Base-by-base conservation (phyloP, 2,113 vertebrate species). In the Melospiza melodia region DNA sequence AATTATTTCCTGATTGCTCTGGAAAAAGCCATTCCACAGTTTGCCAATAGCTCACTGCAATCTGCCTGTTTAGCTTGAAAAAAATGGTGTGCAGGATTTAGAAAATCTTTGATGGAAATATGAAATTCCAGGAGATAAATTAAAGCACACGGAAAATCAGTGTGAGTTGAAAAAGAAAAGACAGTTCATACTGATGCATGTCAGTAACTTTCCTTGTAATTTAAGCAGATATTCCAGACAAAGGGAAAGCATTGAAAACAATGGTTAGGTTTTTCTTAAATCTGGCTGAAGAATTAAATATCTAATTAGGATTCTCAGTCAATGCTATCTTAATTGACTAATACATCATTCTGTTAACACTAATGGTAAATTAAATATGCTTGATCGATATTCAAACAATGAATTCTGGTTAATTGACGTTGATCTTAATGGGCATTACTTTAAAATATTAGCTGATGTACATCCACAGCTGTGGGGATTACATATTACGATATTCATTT, bases 251-350 rank as follows among this genome's bases (percentile, higher is more conserved):
- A 37, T 30, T 44, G 77, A 90, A 94, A 72, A 68, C 69, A 74
- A 28, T 67, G 43, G 39, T 92, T 96, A 58, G 22, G 27, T 93
- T 90, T 96, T 71, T 90, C 73, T 65, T 92, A 59, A 94, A 94
- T 88, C 69, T 87, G 33, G 15, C 72, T 94, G 80, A 91, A 95
- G 87, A 93, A 97, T 95, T 97, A 94, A 93, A 89, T 74, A 96
- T 55, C 93, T 97, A 97, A 98, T 98, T 97, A 97, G 94, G 84
- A 97, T 93, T 86, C 87, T 91, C 76, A 87, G 94, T 95, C 95
- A 95, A 94, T 91, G 57, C 3, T 86, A 27, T 94, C 93, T 97
- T 97, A 97, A 95, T 95, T 93, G 82, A 97, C 89, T 85, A 96
- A 96, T 97, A 69, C 63, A 95, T 97, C 94, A 96, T 96, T 96